Base-by-base conservation (phyloP, 2,113 vertebrate species). In the Nycticorax nycticorax region DNA sequence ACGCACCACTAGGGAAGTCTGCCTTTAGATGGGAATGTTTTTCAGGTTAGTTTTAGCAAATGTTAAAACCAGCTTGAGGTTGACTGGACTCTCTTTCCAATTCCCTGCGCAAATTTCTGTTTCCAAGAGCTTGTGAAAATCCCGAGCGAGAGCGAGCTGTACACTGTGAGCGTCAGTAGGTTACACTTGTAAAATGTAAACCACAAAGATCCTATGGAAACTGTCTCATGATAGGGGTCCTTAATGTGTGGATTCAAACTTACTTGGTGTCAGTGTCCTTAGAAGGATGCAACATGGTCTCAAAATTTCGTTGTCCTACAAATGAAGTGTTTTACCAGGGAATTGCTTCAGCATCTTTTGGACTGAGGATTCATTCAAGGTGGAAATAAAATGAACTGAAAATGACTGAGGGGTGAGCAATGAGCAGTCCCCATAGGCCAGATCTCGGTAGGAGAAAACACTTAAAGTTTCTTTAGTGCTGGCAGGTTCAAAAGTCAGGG, bases 401-500 rank as follows among this genome's bases (percentile, higher is more conserved):
- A 97, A 96, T 94, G 92, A 93, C 91, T 89, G 87, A 91, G 79
- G 76, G 74, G 87, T 79, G 93, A 94, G 93, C 93, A 96, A 98
- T 95, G 96, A 96, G 97, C 96, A 96, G 37, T 96, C 97, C 98
- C 97, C 86, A 97, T 96, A 97, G 97, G 97, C 97, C 95, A 97
- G 85, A 97, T 98, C 98, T 94, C 93, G 92, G 94, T 95, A 93
- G 96, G 95, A 96, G 96, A 97, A 97, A 98, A 97, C 97, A 97
- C 97, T 98, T 96, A 95, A 97, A 96, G 97, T 98, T 97, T 98
- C 98, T 98, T 97, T 95, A 98, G 97, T 97, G 97, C 92, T 96
- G 95, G 91, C 97, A 98, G 97, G 98, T 98, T 99, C 98, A 98
- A 98, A 98, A 97, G 98, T 98, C 97, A 97, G 91, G 86, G 92